Percentiles rank a stretch among this genome's conserved stretches.
These are phyloP conservation scores for Idaea aversata DNA, from an alignment of 2,888 invertebrate genomes.

Conservation along the genomic window DNA sequence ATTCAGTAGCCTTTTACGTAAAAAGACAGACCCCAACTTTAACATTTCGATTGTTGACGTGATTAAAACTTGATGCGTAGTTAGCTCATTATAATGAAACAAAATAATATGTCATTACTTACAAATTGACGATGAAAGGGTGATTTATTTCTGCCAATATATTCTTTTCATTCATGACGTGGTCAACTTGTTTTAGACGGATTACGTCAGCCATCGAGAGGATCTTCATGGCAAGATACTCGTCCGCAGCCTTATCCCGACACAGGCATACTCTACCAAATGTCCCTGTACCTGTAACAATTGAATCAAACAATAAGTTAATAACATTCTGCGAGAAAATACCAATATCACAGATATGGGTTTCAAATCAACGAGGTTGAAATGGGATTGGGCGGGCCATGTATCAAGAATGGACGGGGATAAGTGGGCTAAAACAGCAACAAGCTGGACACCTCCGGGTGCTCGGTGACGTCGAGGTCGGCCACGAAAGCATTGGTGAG, in stretches of 20 bases:
- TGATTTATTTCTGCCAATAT: slow-evolving; percentile 95
- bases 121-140: slow-evolving; percentile 94
- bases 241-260: slow-evolving; percentile 88
- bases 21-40: not conserved
- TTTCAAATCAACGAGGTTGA: no score
- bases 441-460: no score
- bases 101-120: slow-evolving; percentile 36
- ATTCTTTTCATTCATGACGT: slow-evolving; percentile 97
- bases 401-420: no score
- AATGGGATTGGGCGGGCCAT: no score
- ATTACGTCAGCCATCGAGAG: slow-evolving; percentile 96
- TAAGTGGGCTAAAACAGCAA: no score
- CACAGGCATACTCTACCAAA: slow-evolving; percentile 97
- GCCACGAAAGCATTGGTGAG: no score
- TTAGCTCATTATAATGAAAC: not conserved
- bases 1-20: not conserved
- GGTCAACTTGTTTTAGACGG: slow-evolving; percentile 96
- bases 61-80: not conserved
- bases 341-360: no score
- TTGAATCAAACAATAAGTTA: not conserved
- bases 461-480: no score
- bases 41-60: not conserved
- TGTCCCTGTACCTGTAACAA: slow-evolving; percentile 92
- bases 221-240: slow-evolving; percentile 96
- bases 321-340: no score